A percentile compares a stretch with the other conserved stretches of the same genome.
These are phyloP conservation scores for Spodoptera frugiperda DNA, from an alignment of 1,140 invertebrate genomes.

Conservation along the genomic window DNA sequence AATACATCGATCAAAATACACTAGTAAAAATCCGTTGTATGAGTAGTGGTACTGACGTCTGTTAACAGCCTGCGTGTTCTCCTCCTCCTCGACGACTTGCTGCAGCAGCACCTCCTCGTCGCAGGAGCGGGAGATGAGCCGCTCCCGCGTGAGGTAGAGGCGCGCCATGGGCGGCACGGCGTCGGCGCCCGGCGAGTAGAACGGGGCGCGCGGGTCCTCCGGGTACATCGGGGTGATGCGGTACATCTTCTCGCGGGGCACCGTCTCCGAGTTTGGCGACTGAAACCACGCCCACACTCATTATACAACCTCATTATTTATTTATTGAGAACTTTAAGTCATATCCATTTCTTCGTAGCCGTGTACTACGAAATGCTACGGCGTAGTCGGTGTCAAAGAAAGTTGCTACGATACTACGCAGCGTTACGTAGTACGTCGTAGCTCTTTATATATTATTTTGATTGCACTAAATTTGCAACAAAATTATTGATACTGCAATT, in stretches of 20 bases:
- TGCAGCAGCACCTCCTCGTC: constrained; percentile 89
- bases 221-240: constrained; percentile 95
- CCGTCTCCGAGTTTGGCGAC: constrained; percentile 94
- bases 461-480: no score
- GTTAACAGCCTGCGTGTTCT: constrained; percentile 90
- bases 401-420: no score
- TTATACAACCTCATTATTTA: no score
- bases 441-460: no score
- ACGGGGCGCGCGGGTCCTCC: constrained; percentile 95
- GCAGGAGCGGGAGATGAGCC: constrained; percentile 91
- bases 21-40: not conserved
- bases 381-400: no score
- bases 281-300: constrained; percentile 70
- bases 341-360: no score
- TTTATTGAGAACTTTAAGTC: no score
- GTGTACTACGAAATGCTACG: no score
- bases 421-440: no score
- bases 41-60: constrained; percentile 87
- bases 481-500: no score
- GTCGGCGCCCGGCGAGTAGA: constrained; percentile 92
- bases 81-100: constrained; percentile 88
- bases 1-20: no score
- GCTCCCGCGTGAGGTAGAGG: constrained; percentile 90
- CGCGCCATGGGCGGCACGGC: constrained; percentile 94
- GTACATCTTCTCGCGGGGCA: constrained; percentile 95